Base-by-base conservation (phyloP, 2,113 vertebrate species). In the Dissostichus mawsoni region DNA sequence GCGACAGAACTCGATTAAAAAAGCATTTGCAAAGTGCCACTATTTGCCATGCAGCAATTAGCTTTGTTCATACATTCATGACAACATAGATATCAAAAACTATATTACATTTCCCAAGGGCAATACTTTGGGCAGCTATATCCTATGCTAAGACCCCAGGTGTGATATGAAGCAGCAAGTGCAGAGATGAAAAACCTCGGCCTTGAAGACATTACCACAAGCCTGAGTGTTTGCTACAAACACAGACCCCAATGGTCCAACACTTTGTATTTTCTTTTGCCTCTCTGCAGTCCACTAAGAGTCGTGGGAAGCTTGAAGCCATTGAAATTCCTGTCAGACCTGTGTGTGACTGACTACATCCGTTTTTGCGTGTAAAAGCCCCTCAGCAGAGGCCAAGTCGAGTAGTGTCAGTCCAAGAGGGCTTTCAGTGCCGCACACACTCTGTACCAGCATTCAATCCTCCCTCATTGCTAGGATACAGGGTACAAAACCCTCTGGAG, bases 401-500 rank as follows among this genome's bases (percentile, higher is more conserved):
- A 88, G 72, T 55, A 63, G 65, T 73, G 70, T 70, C 74, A 84
- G 68, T 70, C 80, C 68, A 78, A 84, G 47, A 70, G 65, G 11
- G 56, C 72, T 83, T 85, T 84, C 70, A 92, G 77, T 58, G 69
- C 61, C 73, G 48, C 81, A 79, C 53, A 73, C 73, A 76, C 64
- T 50, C 63, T 29, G 14, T 50, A 52, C 69, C 59, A 71, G 29
- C 70, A 76, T 47, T 74, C 79, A 83, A 82, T 63, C 77, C 70
- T 56, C 62, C 48, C 16, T 23, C 84, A 83, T 77, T 90, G 87
- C 89, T 87, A 87, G 81, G 78, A 85, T 77, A 90, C 86, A 80
- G 84, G 74, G 51, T 73, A 82, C 66, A 89, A 86, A 92, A 84
- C 55, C 73, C 66, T 82, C 59, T 41, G 64, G 51, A 59, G 68